Evolutionary conservation across 2,113 vertebrate genomes (phyloP).

Genomic region (Axis porcinus): DNA sequence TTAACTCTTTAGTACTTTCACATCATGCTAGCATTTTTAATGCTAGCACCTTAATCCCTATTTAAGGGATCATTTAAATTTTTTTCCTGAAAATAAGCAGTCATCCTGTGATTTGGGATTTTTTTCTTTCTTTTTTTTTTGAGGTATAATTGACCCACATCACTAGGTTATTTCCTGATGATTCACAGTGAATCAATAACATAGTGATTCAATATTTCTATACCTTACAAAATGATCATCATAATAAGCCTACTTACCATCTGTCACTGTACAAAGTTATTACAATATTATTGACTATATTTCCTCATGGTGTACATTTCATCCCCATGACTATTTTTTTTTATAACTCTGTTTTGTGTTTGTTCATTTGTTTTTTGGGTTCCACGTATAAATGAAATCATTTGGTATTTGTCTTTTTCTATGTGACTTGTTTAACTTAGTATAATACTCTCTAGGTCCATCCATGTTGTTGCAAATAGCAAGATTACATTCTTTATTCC

Average conservation of each 20-base stretch:
- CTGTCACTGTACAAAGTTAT: background rate
- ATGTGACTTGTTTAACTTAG: background rate
- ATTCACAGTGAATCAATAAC: background rate
- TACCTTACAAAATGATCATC: background rate
- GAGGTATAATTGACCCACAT: background rate
- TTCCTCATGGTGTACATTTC: background rate
- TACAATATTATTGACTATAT: background rate
- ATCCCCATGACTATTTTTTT: background rate
- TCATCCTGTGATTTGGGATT: background rate
- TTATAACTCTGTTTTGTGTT: background rate
- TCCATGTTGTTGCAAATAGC: background rate
- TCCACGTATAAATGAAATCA: background rate
- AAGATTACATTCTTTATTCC: background rate
- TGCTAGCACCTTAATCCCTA: background rate
- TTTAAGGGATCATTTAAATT: background rate
- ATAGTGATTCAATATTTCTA: background rate
- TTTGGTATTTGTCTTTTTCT: background rate
- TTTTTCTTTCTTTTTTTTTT: background rate
- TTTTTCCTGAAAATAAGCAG: background rate
- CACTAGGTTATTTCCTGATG: background rate
- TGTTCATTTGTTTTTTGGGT: background rate
- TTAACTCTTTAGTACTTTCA: background rate
- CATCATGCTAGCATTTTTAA: background rate
- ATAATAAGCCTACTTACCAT: background rate
- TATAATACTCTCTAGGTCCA: background rate